Conservation (phyloP, 2,113 vertebrate genomes). For the Nycticorax nycticorax region DNA sequence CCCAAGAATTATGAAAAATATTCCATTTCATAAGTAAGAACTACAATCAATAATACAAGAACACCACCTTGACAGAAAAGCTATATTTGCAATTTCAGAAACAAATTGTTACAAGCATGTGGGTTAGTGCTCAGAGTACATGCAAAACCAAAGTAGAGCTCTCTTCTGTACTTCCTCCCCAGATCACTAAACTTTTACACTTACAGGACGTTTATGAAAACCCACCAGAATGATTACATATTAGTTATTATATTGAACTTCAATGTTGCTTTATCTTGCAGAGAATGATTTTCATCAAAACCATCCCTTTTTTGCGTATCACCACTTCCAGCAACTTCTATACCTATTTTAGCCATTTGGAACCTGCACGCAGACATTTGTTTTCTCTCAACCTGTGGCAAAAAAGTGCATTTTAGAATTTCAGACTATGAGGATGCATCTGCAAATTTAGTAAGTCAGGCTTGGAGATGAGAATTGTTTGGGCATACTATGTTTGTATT, state of each 20-base stretch:
- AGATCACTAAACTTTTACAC: background rate
- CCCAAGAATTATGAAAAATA: background rate
- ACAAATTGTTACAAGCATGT: too few relatives aligned
- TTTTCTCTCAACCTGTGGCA: background rate
- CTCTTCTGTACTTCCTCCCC: background rate
- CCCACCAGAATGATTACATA: background rate
- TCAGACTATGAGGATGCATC: background rate
- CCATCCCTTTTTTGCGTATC: background rate
- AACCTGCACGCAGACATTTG: background rate
- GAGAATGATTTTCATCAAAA: background rate
- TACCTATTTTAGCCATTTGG: background rate
- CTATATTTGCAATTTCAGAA: background rate
- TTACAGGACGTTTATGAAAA: background rate
- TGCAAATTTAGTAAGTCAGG: background rate
- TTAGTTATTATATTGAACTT: background rate
- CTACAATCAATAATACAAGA: background rate
- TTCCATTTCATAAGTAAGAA: background rate
- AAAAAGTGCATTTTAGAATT: background rate
- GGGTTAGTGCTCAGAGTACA: background rate
- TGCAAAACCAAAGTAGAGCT: background rate
- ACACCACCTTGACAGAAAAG: background rate
- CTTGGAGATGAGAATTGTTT: background rate
- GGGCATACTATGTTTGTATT: background rate
- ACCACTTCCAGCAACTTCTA: background rate
- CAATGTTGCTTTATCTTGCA: background rate